Base-by-base conservation (phyloP, 2,888 invertebrate genomes). In the Esperia sulphurella region DNA sequence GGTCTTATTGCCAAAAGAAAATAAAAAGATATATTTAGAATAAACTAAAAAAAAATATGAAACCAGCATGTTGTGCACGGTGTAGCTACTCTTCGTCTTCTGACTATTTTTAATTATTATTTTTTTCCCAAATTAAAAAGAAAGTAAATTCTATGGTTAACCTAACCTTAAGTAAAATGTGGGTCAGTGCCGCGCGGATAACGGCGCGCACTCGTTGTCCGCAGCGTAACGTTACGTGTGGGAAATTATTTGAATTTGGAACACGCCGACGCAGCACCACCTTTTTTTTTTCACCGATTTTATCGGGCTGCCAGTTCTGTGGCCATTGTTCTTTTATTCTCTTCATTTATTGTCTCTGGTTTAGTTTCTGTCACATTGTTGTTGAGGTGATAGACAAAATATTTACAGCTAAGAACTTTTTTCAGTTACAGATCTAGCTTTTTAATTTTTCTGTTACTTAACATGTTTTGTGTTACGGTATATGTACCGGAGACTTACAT, bases 201-300 rank as follows among this genome's bases (percentile, higher is more conserved):
- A 89, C 88, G 88, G 88, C 76, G 53, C 75, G 88, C 77, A 75
- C 88, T 79, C 77, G 76, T 76, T 88, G 84, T 77, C 81, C 86
- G 87, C 85, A 85, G 88, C 87, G 86, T 87, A 88, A 88, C 88
- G 82, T 88, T 88, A 88, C 88, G 88, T 88, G 88, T 89, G 88
- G 88, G 88, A 89, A 89, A 89, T 85, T 83, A 86, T 85, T 86
- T 79, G 86, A 87, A 89, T 89, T 89, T 84, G 84, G 88, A 86
- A 86, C 88, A 72, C 35, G 21, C 5, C 5, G 21, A 21, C 21
- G 21, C 21, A 5, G 21, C 64, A 51, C 66, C 65, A 62, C 69
- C 78, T 80, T 78, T 82, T 78, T 82, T 78, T 84, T 84, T 79
- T 71, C 66, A 68, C 63, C 70, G 68, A 74, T 79, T 83, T 83